These are phyloP conservation scores for Cephus pulcher DNA, from an alignment of 2,888 invertebrate species.

Conservation along the genomic window DNA sequence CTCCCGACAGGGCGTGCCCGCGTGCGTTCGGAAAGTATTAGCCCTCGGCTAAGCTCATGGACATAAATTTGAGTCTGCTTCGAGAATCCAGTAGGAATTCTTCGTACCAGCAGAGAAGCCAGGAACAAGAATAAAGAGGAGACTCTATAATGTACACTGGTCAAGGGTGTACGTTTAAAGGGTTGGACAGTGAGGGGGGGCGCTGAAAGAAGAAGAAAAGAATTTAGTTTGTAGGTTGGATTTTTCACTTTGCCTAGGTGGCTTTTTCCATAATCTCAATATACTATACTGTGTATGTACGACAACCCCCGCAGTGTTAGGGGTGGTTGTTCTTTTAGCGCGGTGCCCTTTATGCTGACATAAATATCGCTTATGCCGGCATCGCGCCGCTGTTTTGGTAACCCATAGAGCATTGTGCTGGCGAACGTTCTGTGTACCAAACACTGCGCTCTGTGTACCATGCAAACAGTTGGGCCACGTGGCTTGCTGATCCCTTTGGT, in stretches of 20 bases:
- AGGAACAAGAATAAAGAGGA: neutral
- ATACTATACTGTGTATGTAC: neutral
- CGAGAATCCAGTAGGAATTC: neutral
- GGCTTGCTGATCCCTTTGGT: constrained; percentile 40
- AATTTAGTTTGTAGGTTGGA: neutral
- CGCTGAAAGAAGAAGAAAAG: neutral
- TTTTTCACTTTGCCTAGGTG: constrained; percentile 6
- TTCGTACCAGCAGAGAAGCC: neutral
- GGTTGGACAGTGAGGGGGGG: neutral
- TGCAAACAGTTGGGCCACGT: constrained; percentile 64
- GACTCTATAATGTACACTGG: neutral
- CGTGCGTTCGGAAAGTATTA: constrained; percentile 22
- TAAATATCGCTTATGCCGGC: constrained; percentile 66
- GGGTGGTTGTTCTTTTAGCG: constrained; percentile 60
- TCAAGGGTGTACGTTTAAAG: neutral
- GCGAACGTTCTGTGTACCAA: constrained; percentile 56
- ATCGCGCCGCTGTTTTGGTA: constrained; percentile 64
- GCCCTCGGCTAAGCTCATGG: constrained; percentile 20
- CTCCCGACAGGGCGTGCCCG: constrained; percentile 13
- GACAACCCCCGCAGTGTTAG: constrained; percentile 17
- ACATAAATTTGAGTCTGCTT: constrained; percentile 18
- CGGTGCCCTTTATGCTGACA: constrained; percentile 63
- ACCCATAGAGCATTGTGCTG: constrained; percentile 64
- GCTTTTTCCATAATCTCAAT: constrained; percentile 1
- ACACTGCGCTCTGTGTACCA: constrained; percentile 61